A percentile compares a stretch with the other conserved stretches of the same genome.
These are phyloP conservation scores for Lonchura striata DNA, from an alignment of 2,113 vertebrate genomes.

Conservation along the genomic window DNA sequence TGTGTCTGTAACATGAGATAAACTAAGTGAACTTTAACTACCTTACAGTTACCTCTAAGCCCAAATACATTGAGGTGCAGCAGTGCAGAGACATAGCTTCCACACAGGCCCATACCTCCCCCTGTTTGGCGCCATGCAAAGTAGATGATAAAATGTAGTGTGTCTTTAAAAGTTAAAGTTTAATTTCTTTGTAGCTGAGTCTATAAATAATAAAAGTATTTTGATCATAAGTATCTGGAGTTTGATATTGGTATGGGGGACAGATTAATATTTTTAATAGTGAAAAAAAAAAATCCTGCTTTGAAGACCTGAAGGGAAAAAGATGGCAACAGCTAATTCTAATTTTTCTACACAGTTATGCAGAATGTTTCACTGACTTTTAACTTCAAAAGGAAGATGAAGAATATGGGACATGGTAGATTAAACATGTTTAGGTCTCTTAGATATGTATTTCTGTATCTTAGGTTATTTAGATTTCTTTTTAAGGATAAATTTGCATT, in stretches of 20 bases:
- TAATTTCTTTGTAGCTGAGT: not conserved
- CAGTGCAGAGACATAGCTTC: not conserved
- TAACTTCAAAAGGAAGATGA: not conserved
- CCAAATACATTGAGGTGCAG: not conserved
- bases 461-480: not conserved
- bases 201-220: not conserved
- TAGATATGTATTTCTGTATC: not conserved
- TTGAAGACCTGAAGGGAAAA: not conserved
- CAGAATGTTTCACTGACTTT: not conserved
- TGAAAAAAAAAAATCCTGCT: not conserved
- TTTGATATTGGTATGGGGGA: not conserved
- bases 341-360: not conserved
- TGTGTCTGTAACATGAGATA: not conserved
- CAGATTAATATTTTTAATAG: not conserved
- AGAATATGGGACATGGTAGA: not conserved
- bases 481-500: not conserved
- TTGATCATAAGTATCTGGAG: not conserved
- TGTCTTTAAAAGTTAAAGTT: not conserved
- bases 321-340: not conserved
- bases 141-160: not conserved
- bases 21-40: not conserved
- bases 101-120: not conserved
- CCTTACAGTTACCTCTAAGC: not conserved
- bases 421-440: not conserved
- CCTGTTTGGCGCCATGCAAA: not conserved